phyloP scores from a whole-genome alignment of 2,797 vertebrate species.

The Triplophysa yarkandensis region DNA sequence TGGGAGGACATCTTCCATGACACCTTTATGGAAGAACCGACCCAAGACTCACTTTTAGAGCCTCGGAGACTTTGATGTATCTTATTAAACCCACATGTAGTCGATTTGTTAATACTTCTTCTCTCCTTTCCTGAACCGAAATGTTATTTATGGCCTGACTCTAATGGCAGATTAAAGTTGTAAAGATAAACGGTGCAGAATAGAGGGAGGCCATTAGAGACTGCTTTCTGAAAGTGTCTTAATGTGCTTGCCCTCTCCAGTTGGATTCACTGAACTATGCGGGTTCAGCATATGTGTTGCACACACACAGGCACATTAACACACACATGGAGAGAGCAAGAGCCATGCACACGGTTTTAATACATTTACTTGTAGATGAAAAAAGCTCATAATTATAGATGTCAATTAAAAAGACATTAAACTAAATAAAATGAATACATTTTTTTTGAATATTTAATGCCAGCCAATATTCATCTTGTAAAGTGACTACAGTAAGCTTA shows the following conservation, averaged over 20 bases:
- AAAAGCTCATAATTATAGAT: not conserved
- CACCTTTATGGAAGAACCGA: slow-evolving; percentile 83
- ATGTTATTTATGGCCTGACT: slow-evolving; percentile 75
- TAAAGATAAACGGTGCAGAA: slow-evolving; percentile 59
- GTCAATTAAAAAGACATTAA: too few relatives aligned
- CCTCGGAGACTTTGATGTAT: slow-evolving; percentile 79
- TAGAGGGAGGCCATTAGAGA: slow-evolving; percentile 47
- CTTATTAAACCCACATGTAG: slow-evolving; percentile 83
- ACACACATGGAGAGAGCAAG: slow-evolving; percentile 11
- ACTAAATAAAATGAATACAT: too few relatives aligned
- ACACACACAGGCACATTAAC: not conserved
- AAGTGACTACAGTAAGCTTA: too few relatives aligned
- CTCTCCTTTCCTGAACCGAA: slow-evolving; percentile 61
- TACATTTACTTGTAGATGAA: not conserved
- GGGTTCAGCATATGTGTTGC: slow-evolving; percentile 15
- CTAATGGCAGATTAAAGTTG: slow-evolving; percentile 66
- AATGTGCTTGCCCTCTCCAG: slow-evolving; percentile 28
- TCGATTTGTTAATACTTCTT: slow-evolving; percentile 77
- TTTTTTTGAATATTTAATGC: too few relatives aligned
- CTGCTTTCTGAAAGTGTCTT: slow-evolving; percentile 25
- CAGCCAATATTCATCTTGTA: too few relatives aligned
- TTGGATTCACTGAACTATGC: slow-evolving; percentile 31
- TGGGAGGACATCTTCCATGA: slow-evolving; percentile 76
- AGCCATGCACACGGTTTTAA: not conserved
- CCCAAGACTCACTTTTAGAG: slow-evolving; percentile 70